phyloP scores from a whole-genome alignment of 92 coral and sea anemone genomes.

The Epizoanthus rinbou region DNA sequence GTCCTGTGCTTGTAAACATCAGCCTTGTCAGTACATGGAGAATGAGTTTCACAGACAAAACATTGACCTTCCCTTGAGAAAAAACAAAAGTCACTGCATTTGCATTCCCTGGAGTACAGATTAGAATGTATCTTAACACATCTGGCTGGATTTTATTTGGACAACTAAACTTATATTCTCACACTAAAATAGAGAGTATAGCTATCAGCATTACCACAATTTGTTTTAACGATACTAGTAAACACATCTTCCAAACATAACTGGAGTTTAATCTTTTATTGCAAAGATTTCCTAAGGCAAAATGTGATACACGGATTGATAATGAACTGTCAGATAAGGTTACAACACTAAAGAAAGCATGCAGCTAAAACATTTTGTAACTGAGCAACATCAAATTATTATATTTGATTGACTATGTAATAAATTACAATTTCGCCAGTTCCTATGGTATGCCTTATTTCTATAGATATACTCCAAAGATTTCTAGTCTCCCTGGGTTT shows the following conservation, averaged over 20 bases:
- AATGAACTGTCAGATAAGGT: constrained; percentile 36
- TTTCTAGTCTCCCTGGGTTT: background rate
- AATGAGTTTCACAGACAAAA: constrained; percentile 33
- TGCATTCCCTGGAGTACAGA: constrained; percentile 10
- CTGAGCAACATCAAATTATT: background rate
- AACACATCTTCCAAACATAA: constrained; percentile 19
- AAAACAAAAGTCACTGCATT: constrained; percentile 15
- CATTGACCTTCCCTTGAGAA: constrained; percentile 24
- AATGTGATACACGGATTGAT: constrained; percentile 32
- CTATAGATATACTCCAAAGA: background rate
- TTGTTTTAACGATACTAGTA: background rate
- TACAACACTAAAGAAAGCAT: constrained; percentile 21
- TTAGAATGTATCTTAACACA: background rate
- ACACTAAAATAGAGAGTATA: background rate
- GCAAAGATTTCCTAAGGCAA: constrained; percentile 36
- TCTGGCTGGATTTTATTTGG: background rate
- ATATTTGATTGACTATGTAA: background rate
- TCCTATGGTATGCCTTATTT: background rate
- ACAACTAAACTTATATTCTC: background rate
- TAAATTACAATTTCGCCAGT: background rate
- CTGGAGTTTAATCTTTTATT: constrained; percentile 9
- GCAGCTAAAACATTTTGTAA: constrained; percentile 31
- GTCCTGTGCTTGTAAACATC: background rate
- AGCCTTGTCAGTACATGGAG: background rate
- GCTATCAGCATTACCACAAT: background rate